Percentiles rank a stretch among this genome's conserved stretches.
Conservation (phyloP, 2,888 invertebrate species). For the Nipponacmea schrenckii region DNA sequence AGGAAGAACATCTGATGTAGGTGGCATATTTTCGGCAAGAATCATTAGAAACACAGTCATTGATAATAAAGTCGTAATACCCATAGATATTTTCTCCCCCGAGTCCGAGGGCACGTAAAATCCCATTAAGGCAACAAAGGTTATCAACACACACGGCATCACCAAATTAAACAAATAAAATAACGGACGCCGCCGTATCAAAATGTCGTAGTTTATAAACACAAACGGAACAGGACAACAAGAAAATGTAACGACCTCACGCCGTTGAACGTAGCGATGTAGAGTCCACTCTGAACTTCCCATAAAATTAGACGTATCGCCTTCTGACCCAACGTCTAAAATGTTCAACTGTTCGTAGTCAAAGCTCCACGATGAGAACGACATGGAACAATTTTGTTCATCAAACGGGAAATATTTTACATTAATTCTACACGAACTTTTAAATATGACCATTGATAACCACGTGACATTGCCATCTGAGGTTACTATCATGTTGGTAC, state of each 20-base stretch:
- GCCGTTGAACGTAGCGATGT: constrained; percentile 70
- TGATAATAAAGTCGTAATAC: constrained; percentile 72
- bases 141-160: constrained; percentile 72
- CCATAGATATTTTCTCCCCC: constrained; percentile 71
- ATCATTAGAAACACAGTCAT: constrained; percentile 74
- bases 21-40: constrained; percentile 73
- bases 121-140: constrained; percentile 71
- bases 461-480: constrained; percentile 72
- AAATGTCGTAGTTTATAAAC: constrained; percentile 70
- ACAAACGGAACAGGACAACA: constrained; percentile 70
- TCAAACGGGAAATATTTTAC: constrained; percentile 73
- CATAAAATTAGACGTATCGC: constrained; percentile 88
- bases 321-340: constrained; percentile 74
- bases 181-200: constrained; percentile 70
- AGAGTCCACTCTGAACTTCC: constrained; percentile 91
- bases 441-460: constrained; percentile 72
- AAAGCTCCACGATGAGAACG: constrained; percentile 73
- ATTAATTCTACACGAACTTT: constrained; percentile 71
- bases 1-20: constrained; percentile 73
- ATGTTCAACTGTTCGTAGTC: constrained; percentile 69
- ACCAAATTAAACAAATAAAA: constrained; percentile 73
- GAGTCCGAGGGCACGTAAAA: constrained; percentile 74
- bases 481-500: constrained; percentile 72
- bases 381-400: constrained; percentile 71
- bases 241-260: constrained; percentile 70